A percentile compares a stretch with the other conserved stretches of the same genome.
phyloP scores from a whole-genome alignment of 2,888 invertebrate species.

The Nebria brevicollis region DNA sequence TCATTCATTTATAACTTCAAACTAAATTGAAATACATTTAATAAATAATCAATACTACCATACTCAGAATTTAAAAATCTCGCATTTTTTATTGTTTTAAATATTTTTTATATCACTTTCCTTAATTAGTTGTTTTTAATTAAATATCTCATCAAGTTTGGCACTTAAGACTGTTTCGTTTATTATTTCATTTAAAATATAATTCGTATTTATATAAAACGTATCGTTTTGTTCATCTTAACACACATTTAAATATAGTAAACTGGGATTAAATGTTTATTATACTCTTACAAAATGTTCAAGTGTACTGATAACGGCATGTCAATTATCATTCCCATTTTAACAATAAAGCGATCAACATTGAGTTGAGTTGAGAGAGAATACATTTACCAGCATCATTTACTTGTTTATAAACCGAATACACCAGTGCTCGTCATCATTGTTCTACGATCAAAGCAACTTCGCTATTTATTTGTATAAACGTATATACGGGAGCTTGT shows the following conservation, averaged over 20 bases:
- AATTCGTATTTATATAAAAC: too few relatives aligned
- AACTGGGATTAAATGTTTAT: slow-evolving; percentile 4
- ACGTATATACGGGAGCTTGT: slow-evolving; percentile 3
- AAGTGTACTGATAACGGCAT: slow-evolving; percentile 37
- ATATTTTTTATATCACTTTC: too few relatives aligned
- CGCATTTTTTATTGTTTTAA: too few relatives aligned
- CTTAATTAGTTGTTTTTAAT: too few relatives aligned
- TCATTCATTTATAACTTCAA: neutral
- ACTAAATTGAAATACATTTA: too few relatives aligned
- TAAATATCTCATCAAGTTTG: too few relatives aligned
- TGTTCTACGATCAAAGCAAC: slow-evolving; percentile 2
- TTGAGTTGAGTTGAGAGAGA: neutral
- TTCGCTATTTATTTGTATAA: neutral
- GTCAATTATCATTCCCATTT: slow-evolving; percentile 31
- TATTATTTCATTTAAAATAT: too few relatives aligned
- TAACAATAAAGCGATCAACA: slow-evolving; percentile 26
- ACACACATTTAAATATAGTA: too few relatives aligned
- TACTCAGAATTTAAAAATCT: too few relatives aligned
- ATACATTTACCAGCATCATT: neutral
- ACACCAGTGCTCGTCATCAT: neutral
- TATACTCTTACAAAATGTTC: slow-evolving; percentile 27
- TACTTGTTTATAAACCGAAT: neutral
- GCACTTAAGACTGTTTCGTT: too few relatives aligned
- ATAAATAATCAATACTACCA: too few relatives aligned
- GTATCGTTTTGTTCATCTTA: too few relatives aligned